Evolutionary conservation across 2,888 invertebrate genomes (phyloP).

Genomic region (Dione juno): DNA sequence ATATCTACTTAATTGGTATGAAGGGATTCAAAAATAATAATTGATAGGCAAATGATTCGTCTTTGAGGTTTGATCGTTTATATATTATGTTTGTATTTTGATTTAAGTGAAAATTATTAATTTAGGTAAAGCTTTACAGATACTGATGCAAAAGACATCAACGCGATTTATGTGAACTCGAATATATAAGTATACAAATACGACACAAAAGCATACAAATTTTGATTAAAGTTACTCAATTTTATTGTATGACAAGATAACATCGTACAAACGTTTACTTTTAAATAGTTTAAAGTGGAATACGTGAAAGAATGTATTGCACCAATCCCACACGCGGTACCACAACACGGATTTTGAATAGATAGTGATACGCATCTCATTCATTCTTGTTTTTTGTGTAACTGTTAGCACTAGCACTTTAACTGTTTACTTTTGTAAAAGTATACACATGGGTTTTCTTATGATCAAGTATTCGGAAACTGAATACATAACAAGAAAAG

Average conservation of each 20-base stretch:
- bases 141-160: slow-evolving; percentile 6
- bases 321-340: not conserved
- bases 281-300: slow-evolving; percentile 6
- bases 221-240: not conserved
- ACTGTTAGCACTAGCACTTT: not conserved
- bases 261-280: not conserved
- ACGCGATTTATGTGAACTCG: not conserved
- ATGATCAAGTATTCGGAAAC: not conserved
- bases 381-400: not conserved
- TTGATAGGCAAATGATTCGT: not conserved
- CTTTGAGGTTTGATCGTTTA: not conserved
- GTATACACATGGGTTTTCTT: not conserved
- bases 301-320: slow-evolving; percentile 24
- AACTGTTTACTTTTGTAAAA: not conserved
- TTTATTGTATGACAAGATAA: not conserved
- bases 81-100: not conserved
- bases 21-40: not conserved
- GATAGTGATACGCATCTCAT: not conserved
- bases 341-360: slow-evolving; percentile 17
- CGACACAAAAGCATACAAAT: not conserved
- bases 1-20: not conserved
- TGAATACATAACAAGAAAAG: not conserved
- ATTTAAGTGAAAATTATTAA: not conserved
- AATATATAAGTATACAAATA: not conserved
- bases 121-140: not conserved